Percentiles rank a stretch among this genome's conserved stretches.
phyloP scores from a whole-genome alignment of 2,113 vertebrate species.

The Rhineura floridana region DNA sequence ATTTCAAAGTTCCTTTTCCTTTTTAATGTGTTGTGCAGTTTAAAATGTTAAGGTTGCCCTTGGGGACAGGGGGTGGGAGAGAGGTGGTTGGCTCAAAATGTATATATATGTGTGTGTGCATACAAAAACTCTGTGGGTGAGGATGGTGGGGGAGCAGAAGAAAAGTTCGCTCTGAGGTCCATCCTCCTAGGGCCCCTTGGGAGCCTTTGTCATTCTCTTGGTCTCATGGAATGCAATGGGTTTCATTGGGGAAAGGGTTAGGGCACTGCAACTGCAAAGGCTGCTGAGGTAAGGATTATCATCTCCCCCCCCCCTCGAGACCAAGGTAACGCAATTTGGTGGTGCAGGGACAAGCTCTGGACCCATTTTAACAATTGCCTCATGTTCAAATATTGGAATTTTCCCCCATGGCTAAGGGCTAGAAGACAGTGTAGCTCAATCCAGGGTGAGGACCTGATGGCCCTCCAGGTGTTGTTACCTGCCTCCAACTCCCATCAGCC shows the following conservation, averaged over 20 bases:
- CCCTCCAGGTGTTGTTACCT: too few relatives aligned
- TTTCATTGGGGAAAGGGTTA: background rate
- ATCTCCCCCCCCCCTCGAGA: too few relatives aligned
- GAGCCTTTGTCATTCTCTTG: background rate
- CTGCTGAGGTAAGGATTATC: too few relatives aligned
- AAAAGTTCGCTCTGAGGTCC: background rate
- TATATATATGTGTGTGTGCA: background rate
- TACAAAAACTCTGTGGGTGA: background rate
- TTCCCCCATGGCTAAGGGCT: background rate
- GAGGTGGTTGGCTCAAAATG: background rate
- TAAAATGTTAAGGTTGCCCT: background rate
- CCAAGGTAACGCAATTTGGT: too few relatives aligned
- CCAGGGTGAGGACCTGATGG: too few relatives aligned
- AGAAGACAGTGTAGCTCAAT: background rate
- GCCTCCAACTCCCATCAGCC: too few relatives aligned
- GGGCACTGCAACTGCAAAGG: too few relatives aligned
- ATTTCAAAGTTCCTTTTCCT: background rate
- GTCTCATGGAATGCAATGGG: background rate
- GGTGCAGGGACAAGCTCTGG: too few relatives aligned
- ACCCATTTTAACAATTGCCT: background rate
- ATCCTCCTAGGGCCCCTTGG: background rate
- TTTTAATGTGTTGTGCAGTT: background rate
- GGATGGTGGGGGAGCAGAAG: too few relatives aligned
- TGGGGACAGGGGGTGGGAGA: too few relatives aligned
- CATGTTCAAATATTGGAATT: background rate